These are phyloP conservation scores for Hydropsyche betteni DNA, from an alignment of 2,888 invertebrate species.

Conservation along the genomic window DNA sequence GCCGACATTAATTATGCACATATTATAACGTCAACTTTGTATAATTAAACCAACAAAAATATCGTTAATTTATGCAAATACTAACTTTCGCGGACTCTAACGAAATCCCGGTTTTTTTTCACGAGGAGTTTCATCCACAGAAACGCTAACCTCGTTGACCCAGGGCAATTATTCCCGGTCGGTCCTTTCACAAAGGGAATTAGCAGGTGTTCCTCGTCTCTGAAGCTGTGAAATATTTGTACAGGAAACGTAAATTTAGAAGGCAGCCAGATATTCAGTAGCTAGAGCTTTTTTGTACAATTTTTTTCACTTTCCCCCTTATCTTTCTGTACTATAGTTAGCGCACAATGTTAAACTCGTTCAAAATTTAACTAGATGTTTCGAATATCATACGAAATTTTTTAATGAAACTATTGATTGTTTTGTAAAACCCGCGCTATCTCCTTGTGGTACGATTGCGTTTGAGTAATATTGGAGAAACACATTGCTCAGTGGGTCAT, in stretches of 20 bases:
- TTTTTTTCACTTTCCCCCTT: neutral
- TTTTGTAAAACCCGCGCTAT: neutral
- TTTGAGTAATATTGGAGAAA: neutral
- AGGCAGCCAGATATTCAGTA: neutral
- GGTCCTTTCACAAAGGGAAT: neutral
- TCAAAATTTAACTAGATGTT: too few relatives aligned
- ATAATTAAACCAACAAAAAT: too few relatives aligned
- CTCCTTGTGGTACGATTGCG: constrained; percentile 14
- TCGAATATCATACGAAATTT: neutral
- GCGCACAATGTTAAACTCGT: neutral
- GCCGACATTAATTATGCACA: too few relatives aligned
- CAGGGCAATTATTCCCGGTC: neutral
- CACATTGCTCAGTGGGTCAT: constrained; percentile 1
- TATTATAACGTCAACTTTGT: too few relatives aligned
- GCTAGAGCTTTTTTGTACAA: neutral
- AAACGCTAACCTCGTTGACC: neutral
- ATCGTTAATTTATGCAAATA: too few relatives aligned
- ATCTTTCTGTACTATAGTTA: neutral
- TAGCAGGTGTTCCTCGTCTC: constrained; percentile 7
- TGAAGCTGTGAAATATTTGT: constrained; percentile 10
- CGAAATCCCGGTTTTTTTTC: too few relatives aligned
- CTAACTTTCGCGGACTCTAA: too few relatives aligned
- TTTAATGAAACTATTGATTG: neutral
- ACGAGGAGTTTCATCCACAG: too few relatives aligned
- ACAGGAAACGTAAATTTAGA: constrained; percentile 1